A percentile compares a stretch with the other conserved stretches of the same genome.
phyloP scores from a whole-genome alignment of 2,888 invertebrate genomes.

The Agrypnus murinus region DNA sequence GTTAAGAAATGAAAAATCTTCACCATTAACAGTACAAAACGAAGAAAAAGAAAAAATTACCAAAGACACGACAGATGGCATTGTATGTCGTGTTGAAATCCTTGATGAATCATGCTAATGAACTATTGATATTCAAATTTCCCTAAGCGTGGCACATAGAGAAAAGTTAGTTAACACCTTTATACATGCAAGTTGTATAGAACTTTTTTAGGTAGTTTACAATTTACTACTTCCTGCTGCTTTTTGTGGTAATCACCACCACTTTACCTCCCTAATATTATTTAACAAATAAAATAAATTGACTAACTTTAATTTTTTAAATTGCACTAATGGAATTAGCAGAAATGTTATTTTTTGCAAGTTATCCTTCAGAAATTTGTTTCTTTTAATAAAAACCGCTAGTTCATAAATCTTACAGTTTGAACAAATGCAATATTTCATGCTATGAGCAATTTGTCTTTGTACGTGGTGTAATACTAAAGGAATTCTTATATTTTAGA shows the following conservation, averaged over 20 bases:
- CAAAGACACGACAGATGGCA: slow-evolving; percentile 37
- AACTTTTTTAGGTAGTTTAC: not conserved
- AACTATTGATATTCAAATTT: slow-evolving; percentile 46
- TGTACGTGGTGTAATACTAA: slow-evolving; percentile 11
- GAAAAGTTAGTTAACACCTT: slow-evolving; percentile 23
- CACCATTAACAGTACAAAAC: slow-evolving; percentile 31
- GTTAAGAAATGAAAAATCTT: slow-evolving; percentile 30
- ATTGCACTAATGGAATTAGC: no score
- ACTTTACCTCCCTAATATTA: no score
- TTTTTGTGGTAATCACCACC: not conserved
- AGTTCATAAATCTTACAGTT: slow-evolving; percentile 13
- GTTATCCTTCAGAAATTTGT: not conserved
- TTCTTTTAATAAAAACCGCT: slow-evolving; percentile 1
- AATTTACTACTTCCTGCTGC: slow-evolving; percentile 17
- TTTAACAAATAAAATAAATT: no score
- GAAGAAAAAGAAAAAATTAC: slow-evolving; percentile 4
- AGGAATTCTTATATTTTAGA: slow-evolving; percentile 20
- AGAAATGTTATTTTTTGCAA: not conserved
- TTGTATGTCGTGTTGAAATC: slow-evolving; percentile 42
- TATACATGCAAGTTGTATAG: not conserved
- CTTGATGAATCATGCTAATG: slow-evolving; percentile 41
- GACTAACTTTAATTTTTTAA: no score
- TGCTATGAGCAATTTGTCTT: slow-evolving; percentile 29
- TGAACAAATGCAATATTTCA: slow-evolving; percentile 19
- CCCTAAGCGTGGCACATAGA: slow-evolving; percentile 21